A percentile compares a stretch with the other conserved stretches of the same genome.
Evolutionary conservation across 2,797 vertebrate species (phyloP).

Genomic region (Megalops cyprinoides): DNA sequence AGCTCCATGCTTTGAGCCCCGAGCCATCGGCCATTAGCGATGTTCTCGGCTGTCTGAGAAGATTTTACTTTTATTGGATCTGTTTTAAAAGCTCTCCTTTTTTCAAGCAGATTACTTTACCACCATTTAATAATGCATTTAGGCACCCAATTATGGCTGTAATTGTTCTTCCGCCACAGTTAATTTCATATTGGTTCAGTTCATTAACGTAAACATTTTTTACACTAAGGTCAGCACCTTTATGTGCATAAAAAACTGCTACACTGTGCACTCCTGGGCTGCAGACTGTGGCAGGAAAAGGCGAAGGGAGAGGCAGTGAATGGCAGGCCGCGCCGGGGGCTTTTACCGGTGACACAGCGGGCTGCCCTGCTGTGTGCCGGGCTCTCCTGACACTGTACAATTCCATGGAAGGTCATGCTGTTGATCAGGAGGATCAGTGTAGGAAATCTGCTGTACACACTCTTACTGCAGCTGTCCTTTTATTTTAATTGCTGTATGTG

Average conservation of each 20-base stretch:
- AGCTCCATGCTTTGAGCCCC: no score
- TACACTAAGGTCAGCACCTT: slow-evolving; percentile 63
- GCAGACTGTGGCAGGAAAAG: no score
- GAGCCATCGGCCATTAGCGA: not conserved
- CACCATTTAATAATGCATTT: slow-evolving; percentile 72
- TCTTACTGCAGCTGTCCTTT: no score
- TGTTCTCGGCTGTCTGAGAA: no score
- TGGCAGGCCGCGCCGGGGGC: not conserved
- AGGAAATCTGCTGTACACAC: slow-evolving; percentile 32
- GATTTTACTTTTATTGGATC: not conserved
- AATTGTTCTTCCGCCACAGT: slow-evolving; percentile 74
- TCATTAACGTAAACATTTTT: slow-evolving; percentile 69
- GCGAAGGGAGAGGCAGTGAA: not conserved
- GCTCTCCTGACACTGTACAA: slow-evolving; percentile 42
- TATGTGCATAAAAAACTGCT: slow-evolving; percentile 70
- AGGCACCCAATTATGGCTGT: slow-evolving; percentile 68
- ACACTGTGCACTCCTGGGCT: slow-evolving; percentile 15
- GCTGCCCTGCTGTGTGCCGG: slow-evolving; percentile 43
- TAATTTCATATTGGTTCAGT: slow-evolving; percentile 69
- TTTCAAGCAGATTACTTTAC: slow-evolving; percentile 61
- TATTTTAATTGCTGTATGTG: no score
- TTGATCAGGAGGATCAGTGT: slow-evolving; percentile 46
- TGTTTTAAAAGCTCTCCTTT: not conserved
- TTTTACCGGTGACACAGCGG: slow-evolving; percentile 21
- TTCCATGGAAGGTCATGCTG: slow-evolving; percentile 47